Base-by-base conservation (phyloP, 2,797 vertebrate species). In the Chiloscyllium punctatum region DNA sequence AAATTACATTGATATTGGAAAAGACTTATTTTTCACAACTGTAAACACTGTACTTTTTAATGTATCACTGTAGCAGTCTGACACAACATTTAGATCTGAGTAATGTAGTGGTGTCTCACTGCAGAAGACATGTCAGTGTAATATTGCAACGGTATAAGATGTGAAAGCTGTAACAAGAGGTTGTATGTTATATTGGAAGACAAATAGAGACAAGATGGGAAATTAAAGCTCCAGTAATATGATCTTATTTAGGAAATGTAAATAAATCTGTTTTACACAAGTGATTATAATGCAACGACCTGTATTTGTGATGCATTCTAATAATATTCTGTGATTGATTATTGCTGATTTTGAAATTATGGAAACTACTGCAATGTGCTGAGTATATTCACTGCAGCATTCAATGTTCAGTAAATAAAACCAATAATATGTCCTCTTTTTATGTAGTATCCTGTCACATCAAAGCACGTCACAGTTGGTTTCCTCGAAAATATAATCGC, bases 361-460 rank as follows among this genome's bases (percentile, higher is more conserved):
- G 71, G 48, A 95, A 77, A 95, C 30, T 53, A n/a, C 16, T 53
- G 9, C 48, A n/a, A 53, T 77, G 2, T 95, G 5, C 48, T 77
- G 42, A 66, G 71, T 21, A 18, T 68, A 66, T 25, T 91, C n/a
- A 68, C 33, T 68, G 8, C 18, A 68, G n/a, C 66, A n/a, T 37
- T 69, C 42, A 92, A 92, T 25, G 42, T 68, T 68, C 66, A 91
- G 33, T 9, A 48, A 92, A 69, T 92, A 69, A 92, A 51, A 69
- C 66, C 25, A 92, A 92, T 68, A 92, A 92, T 92, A 42, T 92
- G 90, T 69, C 37, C 90, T 92, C 62, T 5, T 21, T 42, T 84
- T 84, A 42, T 68, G n/a, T 37, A 37, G 62, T 21, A 68, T 68
- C 90, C 69, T 68, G 90, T 69, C 90, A 42, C 21, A 92, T 42